Conservation (phyloP, 2,113 vertebrate species). For the Grallaria varia region DNA sequence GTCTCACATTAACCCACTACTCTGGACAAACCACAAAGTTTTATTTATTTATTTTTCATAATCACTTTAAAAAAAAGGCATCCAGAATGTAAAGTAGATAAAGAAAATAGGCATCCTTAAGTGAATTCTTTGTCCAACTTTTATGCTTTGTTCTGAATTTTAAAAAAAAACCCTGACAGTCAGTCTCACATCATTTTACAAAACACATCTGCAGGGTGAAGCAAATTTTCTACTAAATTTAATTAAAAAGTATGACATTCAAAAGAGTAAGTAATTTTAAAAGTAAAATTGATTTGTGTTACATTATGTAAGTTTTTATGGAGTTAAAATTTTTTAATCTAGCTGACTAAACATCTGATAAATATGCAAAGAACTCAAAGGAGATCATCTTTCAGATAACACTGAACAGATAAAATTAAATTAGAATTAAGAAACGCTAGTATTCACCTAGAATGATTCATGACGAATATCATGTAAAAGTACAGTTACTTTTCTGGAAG, state of each 20-base stretch:
- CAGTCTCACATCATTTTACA: background rate
- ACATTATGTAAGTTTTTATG: background rate
- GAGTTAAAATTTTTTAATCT: background rate
- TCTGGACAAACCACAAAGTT: background rate
- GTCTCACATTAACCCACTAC: background rate
- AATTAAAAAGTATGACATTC: background rate
- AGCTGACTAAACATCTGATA: background rate
- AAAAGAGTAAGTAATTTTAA: background rate
- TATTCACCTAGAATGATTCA: background rate
- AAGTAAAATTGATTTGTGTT: background rate
- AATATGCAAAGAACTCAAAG: background rate
- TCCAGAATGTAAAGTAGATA: background rate
- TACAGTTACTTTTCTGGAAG: background rate
- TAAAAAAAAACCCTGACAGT: background rate
- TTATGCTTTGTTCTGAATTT: background rate
- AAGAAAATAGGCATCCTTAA: background rate
- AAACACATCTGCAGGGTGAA: background rate
- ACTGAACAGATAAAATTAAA: background rate
- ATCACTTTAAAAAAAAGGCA: background rate
- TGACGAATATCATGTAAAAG: background rate
- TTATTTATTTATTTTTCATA: background rate
- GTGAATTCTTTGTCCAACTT: background rate
- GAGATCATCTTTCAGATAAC: background rate
- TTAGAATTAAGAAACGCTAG: background rate
- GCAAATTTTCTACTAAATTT: background rate